Conservation (phyloP, 2,888 invertebrate genomes). For the Nomada lathburiana region DNA sequence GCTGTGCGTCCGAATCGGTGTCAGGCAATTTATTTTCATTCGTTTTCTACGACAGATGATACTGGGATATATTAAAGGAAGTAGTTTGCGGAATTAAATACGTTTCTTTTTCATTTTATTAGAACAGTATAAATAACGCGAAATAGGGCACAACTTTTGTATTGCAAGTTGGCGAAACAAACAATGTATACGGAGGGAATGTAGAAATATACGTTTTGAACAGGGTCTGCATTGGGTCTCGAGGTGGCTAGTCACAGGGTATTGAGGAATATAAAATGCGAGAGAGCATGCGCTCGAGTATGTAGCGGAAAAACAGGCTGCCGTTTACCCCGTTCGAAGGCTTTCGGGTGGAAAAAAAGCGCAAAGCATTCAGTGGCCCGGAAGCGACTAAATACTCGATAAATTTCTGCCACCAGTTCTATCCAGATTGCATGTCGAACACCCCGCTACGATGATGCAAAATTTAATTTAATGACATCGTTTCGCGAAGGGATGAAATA, state of each 20-base stretch:
- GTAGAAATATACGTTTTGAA: not conserved
- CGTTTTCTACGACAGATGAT: not conserved
- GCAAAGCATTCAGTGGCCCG: slow-evolving; percentile 59
- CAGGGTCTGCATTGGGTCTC: slow-evolving; percentile 23
- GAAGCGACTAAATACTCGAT: slow-evolving; percentile 51
- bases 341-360: slow-evolving; percentile 49
- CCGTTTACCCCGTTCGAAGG: slow-evolving; percentile 5
- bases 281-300: slow-evolving; percentile 61
- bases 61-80: too few relatives aligned
- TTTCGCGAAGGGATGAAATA: not conserved
- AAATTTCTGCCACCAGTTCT: slow-evolving; percentile 44
- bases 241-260: not conserved
- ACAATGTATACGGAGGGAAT: too few relatives aligned
- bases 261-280: slow-evolving; percentile 4
- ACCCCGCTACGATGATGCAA: not conserved
- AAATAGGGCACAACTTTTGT: too few relatives aligned
- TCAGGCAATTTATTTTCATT: not conserved
- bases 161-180: too few relatives aligned
- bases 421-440: slow-evolving; percentile 3
- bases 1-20: not conserved
- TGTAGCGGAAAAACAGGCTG: slow-evolving; percentile 32
- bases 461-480: not conserved
- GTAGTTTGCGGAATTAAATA: too few relatives aligned
- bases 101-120: too few relatives aligned
- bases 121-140: too few relatives aligned